These are phyloP conservation scores for Heteronetta atricapilla DNA, from an alignment of 2,113 vertebrate genomes.

Conservation along the genomic window DNA sequence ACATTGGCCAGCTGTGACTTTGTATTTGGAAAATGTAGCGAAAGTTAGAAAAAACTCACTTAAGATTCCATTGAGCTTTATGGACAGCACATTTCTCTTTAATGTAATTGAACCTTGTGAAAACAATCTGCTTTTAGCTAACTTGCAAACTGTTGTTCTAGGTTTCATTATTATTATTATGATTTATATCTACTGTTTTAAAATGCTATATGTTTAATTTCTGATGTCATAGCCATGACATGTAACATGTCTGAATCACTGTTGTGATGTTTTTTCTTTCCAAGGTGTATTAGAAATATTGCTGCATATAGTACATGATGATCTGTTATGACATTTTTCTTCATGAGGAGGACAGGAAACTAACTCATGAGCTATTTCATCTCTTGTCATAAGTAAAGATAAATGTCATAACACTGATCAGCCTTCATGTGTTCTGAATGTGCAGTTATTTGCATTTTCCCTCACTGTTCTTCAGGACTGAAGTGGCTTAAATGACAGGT, in stretches of 20 bases:
- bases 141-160: not conserved
- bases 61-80: not conserved
- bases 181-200: not conserved
- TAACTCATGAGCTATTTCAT: conserved; percentile 28
- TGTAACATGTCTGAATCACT: conserved; percentile 10
- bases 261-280: not conserved
- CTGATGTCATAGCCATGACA: conserved; percentile 12
- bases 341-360: not conserved
- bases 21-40: not conserved
- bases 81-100: not conserved
- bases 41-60: not conserved
- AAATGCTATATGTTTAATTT: not conserved
- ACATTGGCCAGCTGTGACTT: not conserved
- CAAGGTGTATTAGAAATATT: not conserved
- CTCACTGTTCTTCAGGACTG: conserved; percentile 31
- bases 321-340: conserved; percentile 28
- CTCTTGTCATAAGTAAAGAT: conserved; percentile 51
- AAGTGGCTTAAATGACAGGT: conserved; percentile 54
- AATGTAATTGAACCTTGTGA: not conserved
- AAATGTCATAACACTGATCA: conserved; percentile 61
- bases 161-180: not conserved
- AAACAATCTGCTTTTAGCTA: not conserved
- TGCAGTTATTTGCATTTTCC: conserved; percentile 52
- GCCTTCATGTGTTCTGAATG: conserved; percentile 25
- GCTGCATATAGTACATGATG: not conserved